Conservation (phyloP, 2,797 vertebrate genomes). For the Sebastes cheni region DNA sequence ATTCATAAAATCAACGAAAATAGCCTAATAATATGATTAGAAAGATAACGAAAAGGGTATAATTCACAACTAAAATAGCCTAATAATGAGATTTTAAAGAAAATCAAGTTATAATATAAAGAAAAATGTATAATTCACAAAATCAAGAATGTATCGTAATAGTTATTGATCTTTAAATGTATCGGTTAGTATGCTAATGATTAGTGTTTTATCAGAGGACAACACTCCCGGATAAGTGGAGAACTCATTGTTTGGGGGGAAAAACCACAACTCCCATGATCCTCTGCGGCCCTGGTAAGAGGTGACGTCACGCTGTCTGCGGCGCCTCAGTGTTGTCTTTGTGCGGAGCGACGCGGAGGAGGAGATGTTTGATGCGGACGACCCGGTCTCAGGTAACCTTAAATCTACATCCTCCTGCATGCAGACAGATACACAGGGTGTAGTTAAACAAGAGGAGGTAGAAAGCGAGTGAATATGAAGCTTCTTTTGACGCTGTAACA, state of each 20-base stretch:
- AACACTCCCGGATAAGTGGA: too few species aligned
- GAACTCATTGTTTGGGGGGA: too few species aligned
- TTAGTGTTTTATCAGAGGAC: too few species aligned
- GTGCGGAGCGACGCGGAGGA: slow-evolving; percentile 62
- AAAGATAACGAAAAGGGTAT: too few species aligned
- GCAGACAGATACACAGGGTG: neutral
- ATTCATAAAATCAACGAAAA: too few species aligned
- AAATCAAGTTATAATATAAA: too few species aligned
- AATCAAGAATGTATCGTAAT: neutral
- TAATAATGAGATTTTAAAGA: too few species aligned
- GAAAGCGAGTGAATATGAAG: neutral
- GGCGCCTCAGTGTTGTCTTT: slow-evolving; percentile 61
- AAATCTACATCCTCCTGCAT: slow-evolving; percentile 17
- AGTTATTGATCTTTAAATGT: neutral
- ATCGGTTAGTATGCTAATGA: neutral
- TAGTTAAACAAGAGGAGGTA: too few species aligned
- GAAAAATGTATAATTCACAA: too few species aligned
- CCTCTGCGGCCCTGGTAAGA: neutral
- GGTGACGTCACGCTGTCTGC: slow-evolving; percentile 67
- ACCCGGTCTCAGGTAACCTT: slow-evolving; percentile 49
- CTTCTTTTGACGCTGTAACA: neutral
- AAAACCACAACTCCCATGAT: slow-evolving; percentile 70
- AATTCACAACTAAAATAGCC: too few species aligned
- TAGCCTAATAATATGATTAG: too few species aligned
- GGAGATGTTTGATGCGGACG: slow-evolving; percentile 58